Percentiles rank a stretch among this genome's conserved stretches.
These are phyloP conservation scores for Antechinus flavipes DNA, from an alignment of 2,113 vertebrate genomes.

Conservation along the genomic window DNA sequence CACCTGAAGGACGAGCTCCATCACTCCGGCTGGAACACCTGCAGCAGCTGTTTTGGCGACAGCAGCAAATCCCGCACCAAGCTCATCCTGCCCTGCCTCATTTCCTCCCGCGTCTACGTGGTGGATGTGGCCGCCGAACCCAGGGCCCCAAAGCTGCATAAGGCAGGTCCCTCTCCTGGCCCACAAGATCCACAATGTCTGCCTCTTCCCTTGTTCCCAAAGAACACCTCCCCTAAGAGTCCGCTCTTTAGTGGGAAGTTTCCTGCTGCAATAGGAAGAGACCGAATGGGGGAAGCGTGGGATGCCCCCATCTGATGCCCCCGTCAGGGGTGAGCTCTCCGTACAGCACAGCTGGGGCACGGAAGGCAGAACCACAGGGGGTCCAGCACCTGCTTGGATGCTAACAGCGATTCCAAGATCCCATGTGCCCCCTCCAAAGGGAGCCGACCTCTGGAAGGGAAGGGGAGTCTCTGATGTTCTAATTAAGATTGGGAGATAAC, in stretches of 20 bases:
- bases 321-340: neutral
- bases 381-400: neutral
- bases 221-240: neutral
- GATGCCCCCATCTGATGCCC: neutral
- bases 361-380: neutral
- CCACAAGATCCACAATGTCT: neutral
- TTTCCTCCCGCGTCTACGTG: constrained; percentile 93
- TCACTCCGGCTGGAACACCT: constrained; percentile 96
- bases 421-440: neutral
- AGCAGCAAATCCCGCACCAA: constrained; percentile 86
- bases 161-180: constrained; percentile 80
- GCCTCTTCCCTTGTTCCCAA: neutral
- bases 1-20: constrained; percentile 93
- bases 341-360: fast-evolving
- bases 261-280: neutral
- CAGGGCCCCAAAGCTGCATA: constrained; percentile 88
- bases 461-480: too few species aligned
- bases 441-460: neutral
- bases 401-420: neutral
- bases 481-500: too few species aligned
- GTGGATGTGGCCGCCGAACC: constrained; percentile 89
- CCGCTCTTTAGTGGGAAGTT: neutral
- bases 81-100: constrained; percentile 91
- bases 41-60: constrained; percentile 95
- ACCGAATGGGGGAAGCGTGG: neutral